Base-by-base conservation (phyloP, 2,797 vertebrate genomes). In the Bradypus variegatus region DNA sequence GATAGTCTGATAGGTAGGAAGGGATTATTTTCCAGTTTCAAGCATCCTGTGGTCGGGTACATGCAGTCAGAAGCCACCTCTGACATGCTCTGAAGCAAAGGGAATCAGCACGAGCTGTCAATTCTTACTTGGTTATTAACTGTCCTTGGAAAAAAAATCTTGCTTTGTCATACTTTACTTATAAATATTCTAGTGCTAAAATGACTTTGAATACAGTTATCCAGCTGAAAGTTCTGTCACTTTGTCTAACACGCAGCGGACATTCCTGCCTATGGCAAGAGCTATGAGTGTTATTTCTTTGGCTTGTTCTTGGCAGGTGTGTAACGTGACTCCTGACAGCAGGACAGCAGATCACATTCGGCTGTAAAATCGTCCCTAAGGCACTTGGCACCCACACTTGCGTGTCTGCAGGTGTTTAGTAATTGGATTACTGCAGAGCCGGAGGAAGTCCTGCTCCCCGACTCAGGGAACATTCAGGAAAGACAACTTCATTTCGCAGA, bases 371-470 rank as follows among this genome's bases (percentile, higher is more conserved):
- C 96, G 94, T 97, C 97, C 97, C 97, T 97, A 95, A 96, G 97
- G 95, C 95, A 97, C 96, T 98, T 98, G 98, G 98, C 97, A 98
- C 96, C 95, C 96, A 95, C 97, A 98, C 96, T 98, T 98, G 96
- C 98, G 98, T 97, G 97, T 98, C 98, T 98, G 98, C 98, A 98
- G 98, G 98, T 98, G 98, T 98, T 98, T 98, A 97, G 97, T 98
- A 98, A 98, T 98, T 98, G 98, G 98, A 98, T 98, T 98, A 98
- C 98, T 98, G 97, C 96, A 97, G 97, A 98, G 97, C 97, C 97
- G 96, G 96, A 98, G 97, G 98, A 98, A 98, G 98, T 98, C 97
- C 96, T 98, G 96, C 97, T 94, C 97, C 96, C 92, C 79, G 70
- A 95, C 95, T 95, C 95, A 11, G 95, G 97, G 97, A 97, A 96